Percentiles rank a stretch among this genome's conserved stretches.
These are phyloP conservation scores for Anhinga anhinga DNA, from an alignment of 2,113 vertebrate species.

Conservation along the genomic window DNA sequence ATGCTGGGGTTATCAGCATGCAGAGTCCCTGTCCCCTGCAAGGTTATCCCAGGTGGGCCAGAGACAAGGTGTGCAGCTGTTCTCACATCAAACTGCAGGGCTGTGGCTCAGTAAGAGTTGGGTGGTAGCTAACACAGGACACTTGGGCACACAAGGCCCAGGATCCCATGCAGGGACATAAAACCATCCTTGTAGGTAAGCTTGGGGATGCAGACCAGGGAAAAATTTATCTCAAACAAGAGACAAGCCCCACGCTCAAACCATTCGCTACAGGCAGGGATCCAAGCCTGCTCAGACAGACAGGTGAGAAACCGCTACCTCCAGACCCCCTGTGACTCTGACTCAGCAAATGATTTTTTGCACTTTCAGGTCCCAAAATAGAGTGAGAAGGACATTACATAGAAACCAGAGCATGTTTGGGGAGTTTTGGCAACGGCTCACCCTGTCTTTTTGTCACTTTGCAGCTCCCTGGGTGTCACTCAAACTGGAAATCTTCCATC, in stretches of 20 bases:
- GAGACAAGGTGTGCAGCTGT: background rate
- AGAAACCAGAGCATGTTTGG: background rate
- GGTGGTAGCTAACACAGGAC: background rate
- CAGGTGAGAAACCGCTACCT: background rate
- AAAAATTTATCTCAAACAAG: background rate
- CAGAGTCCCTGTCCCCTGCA: background rate
- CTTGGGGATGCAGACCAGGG: background rate
- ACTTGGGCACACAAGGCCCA: background rate
- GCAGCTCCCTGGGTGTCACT: constrained; percentile 49
- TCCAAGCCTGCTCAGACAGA: background rate
- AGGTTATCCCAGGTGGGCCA: background rate
- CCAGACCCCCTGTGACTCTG: background rate
- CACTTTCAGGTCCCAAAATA: background rate
- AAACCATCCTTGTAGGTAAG: background rate
- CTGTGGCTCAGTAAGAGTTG: fast-evolving
- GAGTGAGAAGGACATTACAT: background rate
- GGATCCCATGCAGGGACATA: background rate
- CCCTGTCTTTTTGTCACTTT: constrained; percentile 60
- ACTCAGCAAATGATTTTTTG: background rate
- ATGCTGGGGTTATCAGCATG: background rate
- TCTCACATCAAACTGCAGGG: background rate
- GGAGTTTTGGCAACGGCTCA: background rate
- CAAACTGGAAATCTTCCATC: background rate
- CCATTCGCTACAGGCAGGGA: background rate
- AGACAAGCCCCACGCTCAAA: background rate